Evolutionary conservation across 2,113 vertebrate species (phyloP), one percentile per base, ranked within the genome.

Genomic region (Cariama cristata): DNA sequence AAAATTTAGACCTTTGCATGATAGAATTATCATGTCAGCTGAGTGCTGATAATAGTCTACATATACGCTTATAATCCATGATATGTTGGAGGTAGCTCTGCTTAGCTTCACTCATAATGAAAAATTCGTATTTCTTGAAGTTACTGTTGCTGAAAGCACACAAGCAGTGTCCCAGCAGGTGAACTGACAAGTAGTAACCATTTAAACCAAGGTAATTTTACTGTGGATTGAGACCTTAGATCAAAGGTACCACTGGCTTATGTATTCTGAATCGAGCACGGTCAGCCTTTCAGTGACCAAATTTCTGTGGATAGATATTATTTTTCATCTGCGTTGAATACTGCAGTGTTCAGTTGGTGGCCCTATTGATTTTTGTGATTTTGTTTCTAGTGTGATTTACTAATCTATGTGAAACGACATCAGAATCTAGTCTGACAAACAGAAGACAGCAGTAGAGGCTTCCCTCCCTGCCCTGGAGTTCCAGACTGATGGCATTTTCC

Each of bases 11-110:
- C 52, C 52, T 49, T 64, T 60, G n/a, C 45, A 27, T 12, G 28
- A 26, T 66, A 0, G 3, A 50, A 27, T 92, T 44, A 40, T 32
- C 32, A 20, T 4, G 21, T 92, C 42, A 67, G 11, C 27, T 20
- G 20, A 63, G 20, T 68, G 68, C 68, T 88, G 68, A 18, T 49
- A 26, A 6, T 23, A 30, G 19, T 62, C 59, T 55, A 5, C 0
- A 0, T 20, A 35, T 24, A 3, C 30, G 14, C 5, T 67, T 67
- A 22, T 1, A 56, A 55, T 76, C 42, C 12, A 4, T 14, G 10
- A n/a, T 50, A 4, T 33, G 5, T 44, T 55, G 63, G 49, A 67
- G 10, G 11, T 80, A 58, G 72, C 15, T 42, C 27, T 72, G 13
- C 38, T 67, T 67, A 44, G 47, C 30, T 87, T 76, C 33, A 53